Evolutionary conservation across 2,113 vertebrate genomes (phyloP), one percentile per base, ranked within the genome.

Genomic region (Bettongia penicillata): DNA sequence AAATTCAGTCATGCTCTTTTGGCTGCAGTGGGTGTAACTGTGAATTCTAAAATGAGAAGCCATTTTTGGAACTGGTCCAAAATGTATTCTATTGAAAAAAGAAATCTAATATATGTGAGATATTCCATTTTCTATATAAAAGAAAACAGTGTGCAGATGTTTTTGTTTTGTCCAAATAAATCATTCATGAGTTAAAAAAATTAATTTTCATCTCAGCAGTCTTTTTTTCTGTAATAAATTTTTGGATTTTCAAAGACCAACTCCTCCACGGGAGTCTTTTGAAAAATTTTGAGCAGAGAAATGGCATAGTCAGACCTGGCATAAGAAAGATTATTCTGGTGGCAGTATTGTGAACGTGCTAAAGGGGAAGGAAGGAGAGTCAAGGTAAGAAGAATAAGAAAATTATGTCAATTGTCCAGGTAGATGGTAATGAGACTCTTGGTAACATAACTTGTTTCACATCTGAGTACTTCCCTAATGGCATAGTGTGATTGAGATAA

Each of bases 1-100:
- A 99, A 99, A 96, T 99, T 99, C 94, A 99, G 99, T 99, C 99
- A 99, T 1, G 99, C 98, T 52, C 98, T 99, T 90, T 95, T 99
- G 98, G 99, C 99, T 57, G 98, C 99, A 14, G 99, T 99, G 99
- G 99, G 99, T 25, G 99, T 98, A 0, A 99, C 97, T 98, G 99
- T 51, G 98, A 99, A 96, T 99, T 99, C 94, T 99, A 93, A 98
- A 90, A 22, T 12, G 47, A 90, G 96, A 53, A 92, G 96, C 93
- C 31, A 61, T 57, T 96, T 84, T 96, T 97, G 94, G 93, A 28
- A 61, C 96, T 19, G 95, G 94, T 96, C 7, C 31, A 92, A 95
- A 91, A 91, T 93, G 77, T 96, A 95, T 98, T 95, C 51, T 91
- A 93, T 25, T 14, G 94, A 95, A 97, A 97, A 96, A 96, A 97